phyloP scores from a whole-genome alignment of 2,888 invertebrate genomes.

The Tipula vernalis region DNA sequence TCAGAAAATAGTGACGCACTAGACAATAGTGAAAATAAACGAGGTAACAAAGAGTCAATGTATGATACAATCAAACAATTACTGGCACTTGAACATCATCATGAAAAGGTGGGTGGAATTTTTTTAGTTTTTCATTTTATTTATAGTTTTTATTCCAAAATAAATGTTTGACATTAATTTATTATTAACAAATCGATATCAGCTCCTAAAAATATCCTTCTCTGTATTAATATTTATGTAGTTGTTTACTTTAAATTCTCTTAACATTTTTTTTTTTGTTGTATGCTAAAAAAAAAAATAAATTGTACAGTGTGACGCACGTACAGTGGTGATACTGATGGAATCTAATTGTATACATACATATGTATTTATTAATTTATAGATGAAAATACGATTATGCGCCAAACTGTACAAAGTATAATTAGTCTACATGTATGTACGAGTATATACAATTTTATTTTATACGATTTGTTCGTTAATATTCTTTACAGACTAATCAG shows the following conservation, averaged over 20 bases:
- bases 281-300: neutral
- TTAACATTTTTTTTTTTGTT: neutral
- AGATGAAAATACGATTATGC: too few species aligned
- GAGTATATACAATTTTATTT: neutral
- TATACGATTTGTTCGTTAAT: neutral
- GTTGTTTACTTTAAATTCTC: neutral
- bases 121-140: neutral
- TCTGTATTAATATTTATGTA: neutral
- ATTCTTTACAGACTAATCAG: neutral
- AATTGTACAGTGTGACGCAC: neutral
- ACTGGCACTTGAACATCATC: constrained; percentile 40
- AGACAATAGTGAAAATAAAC: neutral
- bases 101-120: constrained; percentile 40
- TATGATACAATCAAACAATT: constrained; percentile 45
- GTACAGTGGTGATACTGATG: neutral
- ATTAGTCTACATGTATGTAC: too few species aligned
- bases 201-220: neutral
- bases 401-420: too few species aligned
- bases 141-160: neutral
- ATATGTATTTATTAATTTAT: neutral
- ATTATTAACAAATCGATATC: neutral
- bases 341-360: neutral
- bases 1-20: constrained; percentile 16
- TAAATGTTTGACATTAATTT: neutral
- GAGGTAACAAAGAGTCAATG: constrained; percentile 24